Base-by-base conservation (phyloP, 2,888 invertebrate genomes). In the Hyposoter didymator region DNA sequence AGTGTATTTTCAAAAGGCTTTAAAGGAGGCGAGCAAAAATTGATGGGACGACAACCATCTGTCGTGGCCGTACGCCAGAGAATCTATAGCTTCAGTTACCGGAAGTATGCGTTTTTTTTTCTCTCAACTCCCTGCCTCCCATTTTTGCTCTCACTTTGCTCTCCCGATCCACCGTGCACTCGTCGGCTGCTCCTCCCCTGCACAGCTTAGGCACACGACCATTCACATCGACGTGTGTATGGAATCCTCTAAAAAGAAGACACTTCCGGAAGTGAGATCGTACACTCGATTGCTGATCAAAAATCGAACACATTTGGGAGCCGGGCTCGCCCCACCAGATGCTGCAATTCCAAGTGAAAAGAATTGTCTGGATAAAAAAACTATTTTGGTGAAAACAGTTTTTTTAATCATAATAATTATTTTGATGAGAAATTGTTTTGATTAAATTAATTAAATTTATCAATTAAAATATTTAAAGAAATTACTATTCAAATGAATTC, bases 181-280 rank as follows among this genome's bases (percentile, higher is more conserved):
- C 22, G 8, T 73, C 72, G 73, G 59, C 19, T 49, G 76, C n/a
- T 39, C 32, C 69, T 84, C 72, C 69, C 19, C 32, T 64, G 32
- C 39, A 22, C 76, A 73, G 76, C 73, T 67, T 72, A 55, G 72
- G 52, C 72, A 72, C 32, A 43, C 52, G 69, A 28, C 35, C n/a
- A 19, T 14, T 14, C 22, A 35, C 39, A 49, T 35, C n/a, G 5
- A 28, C 8, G 7, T 14, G 49, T 32, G 19, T 14, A 35, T 64
- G 52, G 28, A 43, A 35, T 55, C 45, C 73, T 39, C 74, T 73
- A 47, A 39, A 59, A 1, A 52, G n/a, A 12, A 35, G 45, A 45
- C 64, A 69, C n/a, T 75, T 82, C 82, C 82, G 85, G 85, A 85
- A 85, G 82, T 70, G 85, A 78, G 82, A 66, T 59, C 73, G 39